Evolutionary conservation across 2,113 vertebrate genomes (phyloP).

Genomic region (Scopus umbretta): DNA sequence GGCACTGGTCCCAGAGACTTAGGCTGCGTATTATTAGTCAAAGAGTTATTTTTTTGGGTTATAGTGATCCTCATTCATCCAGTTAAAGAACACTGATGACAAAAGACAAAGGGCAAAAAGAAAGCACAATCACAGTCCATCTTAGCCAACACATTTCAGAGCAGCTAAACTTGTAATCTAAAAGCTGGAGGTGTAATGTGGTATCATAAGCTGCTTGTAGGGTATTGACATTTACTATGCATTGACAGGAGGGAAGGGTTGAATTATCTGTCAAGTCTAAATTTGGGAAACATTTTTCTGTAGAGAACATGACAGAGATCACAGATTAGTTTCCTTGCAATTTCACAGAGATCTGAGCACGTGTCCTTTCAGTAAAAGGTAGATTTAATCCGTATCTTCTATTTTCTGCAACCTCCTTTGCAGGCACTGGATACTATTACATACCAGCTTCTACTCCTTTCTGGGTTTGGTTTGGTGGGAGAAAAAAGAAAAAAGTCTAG

Average conservation of each 20-base stretch:
- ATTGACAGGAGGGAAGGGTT: neutral
- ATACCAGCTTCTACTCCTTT: neutral
- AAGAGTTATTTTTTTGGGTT: neutral
- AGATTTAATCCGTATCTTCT: neutral
- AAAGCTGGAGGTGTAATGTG: neutral
- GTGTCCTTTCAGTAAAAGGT: neutral
- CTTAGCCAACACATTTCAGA: accelerated
- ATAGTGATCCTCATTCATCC: neutral
- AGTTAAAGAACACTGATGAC: neutral
- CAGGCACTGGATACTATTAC: neutral
- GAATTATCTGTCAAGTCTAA: neutral
- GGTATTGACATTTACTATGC: neutral
- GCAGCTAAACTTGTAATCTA: neutral
- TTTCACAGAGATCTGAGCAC: neutral
- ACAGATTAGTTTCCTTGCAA: neutral
- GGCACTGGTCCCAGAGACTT: neutral
- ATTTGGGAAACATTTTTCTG: neutral
- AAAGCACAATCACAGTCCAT: neutral
- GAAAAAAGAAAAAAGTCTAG: neutral
- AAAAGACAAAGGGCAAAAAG: neutral
- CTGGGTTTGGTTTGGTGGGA: neutral
- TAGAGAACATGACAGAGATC: neutral
- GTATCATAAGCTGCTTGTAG: neutral
- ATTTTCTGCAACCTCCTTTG: neutral
- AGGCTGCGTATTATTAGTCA: neutral